phyloP scores from a whole-genome alignment of 1,140 invertebrate species.

The Bombyx mandarina region DNA sequence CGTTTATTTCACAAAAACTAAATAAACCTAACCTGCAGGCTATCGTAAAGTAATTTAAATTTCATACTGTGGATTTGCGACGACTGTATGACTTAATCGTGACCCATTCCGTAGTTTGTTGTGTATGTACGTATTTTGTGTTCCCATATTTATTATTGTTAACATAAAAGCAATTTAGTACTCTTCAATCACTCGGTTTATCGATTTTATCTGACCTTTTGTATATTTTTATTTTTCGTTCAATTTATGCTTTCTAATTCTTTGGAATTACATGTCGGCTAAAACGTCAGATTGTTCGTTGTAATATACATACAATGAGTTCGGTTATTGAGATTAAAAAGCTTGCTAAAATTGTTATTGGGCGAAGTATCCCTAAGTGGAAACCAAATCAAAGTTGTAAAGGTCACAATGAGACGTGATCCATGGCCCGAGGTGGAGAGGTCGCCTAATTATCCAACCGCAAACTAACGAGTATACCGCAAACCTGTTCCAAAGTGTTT shows the following conservation, averaged over 20 bases:
- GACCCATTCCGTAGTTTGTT: slow-evolving; percentile 65
- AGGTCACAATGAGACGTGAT: slow-evolving; percentile 77
- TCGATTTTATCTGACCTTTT: slow-evolving; percentile 29
- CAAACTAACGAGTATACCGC: slow-evolving; percentile 38
- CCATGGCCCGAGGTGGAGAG: slow-evolving; percentile 55
- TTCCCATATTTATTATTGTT: slow-evolving; percentile 54
- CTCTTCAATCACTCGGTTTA: slow-evolving; percentile 58
- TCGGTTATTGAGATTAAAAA: slow-evolving; percentile 42
- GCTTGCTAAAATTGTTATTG: slow-evolving; percentile 52
- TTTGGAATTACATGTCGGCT: slow-evolving; percentile 21
- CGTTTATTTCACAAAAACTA: not conserved
- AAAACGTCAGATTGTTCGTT: slow-evolving; percentile 3
- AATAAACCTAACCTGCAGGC: not conserved
- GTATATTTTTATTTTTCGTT: no score
- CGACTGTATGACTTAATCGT: slow-evolving; percentile 61
- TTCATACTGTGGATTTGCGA: slow-evolving; percentile 59
- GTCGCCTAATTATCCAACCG: slow-evolving; percentile 37
- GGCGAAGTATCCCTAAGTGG: slow-evolving; percentile 74
- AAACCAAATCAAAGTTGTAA: slow-evolving; percentile 81
- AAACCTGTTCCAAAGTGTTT: slow-evolving; percentile 32
- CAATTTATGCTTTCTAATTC: slow-evolving; percentile 7
- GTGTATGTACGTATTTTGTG: slow-evolving; percentile 66
- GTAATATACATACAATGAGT: slow-evolving; percentile 21
- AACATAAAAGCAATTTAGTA: slow-evolving; percentile 50
- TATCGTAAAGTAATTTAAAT: not conserved